phyloP scores from a whole-genome alignment of 92 coral and sea anemone species.

The Pocillopora meandrina region DNA sequence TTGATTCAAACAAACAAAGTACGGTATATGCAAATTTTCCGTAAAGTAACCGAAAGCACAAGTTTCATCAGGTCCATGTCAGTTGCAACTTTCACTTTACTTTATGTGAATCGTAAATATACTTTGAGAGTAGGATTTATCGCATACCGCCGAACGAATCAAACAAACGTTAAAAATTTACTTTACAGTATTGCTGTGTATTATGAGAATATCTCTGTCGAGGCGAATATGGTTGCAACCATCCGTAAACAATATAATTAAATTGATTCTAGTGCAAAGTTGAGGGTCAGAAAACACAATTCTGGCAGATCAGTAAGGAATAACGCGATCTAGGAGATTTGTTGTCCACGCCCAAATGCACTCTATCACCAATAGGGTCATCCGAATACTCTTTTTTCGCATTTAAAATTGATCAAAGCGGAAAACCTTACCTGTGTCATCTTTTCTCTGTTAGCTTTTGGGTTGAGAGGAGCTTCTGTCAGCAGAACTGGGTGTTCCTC shows the following conservation, averaged over 20 bases:
- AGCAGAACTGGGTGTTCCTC: conserved; percentile 96
- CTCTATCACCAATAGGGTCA: neutral
- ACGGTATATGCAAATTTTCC: conserved; percentile 24
- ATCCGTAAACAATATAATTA: neutral
- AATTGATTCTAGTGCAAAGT: neutral
- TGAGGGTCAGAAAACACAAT: too few species aligned
- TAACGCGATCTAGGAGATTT: too few species aligned
- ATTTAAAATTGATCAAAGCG: neutral
- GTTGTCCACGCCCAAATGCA: neutral
- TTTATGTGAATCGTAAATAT: neutral
- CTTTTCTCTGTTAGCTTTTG: conserved; percentile 95
- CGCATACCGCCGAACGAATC: neutral
- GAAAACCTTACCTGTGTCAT: conserved; percentile 79
- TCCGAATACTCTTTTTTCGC: neutral
- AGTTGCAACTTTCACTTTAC: neutral
- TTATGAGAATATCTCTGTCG: too few species aligned
- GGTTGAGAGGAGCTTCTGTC: conserved; percentile 96
- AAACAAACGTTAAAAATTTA: neutral
- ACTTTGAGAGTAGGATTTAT: neutral
- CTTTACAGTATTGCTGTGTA: neutral
- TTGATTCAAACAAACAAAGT: neutral
- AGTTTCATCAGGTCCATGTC: neutral
- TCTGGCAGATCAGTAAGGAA: too few species aligned
- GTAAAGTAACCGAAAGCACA: neutral
- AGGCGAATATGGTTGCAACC: neutral